Evolutionary conservation across 2,797 vertebrate genomes (phyloP).

Genomic region (Ctenopoma multispine): DNA sequence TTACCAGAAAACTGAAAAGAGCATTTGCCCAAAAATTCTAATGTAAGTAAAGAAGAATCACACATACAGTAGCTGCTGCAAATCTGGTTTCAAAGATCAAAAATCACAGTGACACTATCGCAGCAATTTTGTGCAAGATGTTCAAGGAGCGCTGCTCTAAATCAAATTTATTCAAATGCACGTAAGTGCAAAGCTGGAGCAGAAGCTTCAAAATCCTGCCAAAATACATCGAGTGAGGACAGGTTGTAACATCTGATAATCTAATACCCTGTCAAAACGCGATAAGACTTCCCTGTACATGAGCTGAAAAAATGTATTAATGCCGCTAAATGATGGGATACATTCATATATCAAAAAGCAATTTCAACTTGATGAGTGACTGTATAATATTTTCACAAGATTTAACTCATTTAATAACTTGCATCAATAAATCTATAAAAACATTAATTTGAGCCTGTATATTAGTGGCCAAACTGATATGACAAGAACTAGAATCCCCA

Average conservation of each 20-base stretch:
- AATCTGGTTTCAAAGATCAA: not conserved
- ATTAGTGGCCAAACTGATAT: not conserved
- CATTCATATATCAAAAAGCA: not conserved
- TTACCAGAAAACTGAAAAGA: slow-evolving; percentile 1
- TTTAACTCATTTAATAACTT: slow-evolving; percentile 9
- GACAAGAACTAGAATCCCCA: too few species aligned
- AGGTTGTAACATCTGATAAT: slow-evolving; percentile 28
- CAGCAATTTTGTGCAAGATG: not conserved
- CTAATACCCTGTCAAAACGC: slow-evolving; percentile 22
- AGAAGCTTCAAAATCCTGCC: slow-evolving; percentile 14
- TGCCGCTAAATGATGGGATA: slow-evolving; percentile 14
- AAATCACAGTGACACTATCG: slow-evolving; percentile 15
- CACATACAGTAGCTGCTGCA: not conserved
- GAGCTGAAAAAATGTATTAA: slow-evolving; percentile 12
- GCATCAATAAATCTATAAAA: slow-evolving; percentile 4
- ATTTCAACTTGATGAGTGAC: not conserved
- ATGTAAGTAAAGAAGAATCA: not conserved
- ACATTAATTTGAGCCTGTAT: not conserved
- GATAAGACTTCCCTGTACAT: slow-evolving; percentile 15
- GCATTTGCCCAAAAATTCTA: not conserved
- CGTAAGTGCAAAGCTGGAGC: slow-evolving; percentile 7
- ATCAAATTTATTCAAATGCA: slow-evolving; percentile 35
- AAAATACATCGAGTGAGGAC: slow-evolving; percentile 5
- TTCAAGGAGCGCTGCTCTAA: slow-evolving; percentile 18
- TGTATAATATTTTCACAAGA: not conserved